Base-by-base conservation (phyloP, 1,140 invertebrate species). In the Zaprionus gabonicus region DNA sequence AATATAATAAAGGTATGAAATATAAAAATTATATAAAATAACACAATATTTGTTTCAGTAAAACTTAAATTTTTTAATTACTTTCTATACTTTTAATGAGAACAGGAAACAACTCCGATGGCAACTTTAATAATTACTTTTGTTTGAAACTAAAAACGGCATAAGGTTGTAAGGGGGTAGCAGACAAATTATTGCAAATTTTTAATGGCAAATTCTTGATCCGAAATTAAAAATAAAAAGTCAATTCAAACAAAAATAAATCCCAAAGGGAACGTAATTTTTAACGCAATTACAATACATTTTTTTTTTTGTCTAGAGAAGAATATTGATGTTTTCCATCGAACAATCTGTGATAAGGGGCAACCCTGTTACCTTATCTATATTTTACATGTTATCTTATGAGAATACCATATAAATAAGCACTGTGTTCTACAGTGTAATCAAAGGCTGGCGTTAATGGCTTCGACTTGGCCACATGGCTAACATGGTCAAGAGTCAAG, bases 401-500 rank as follows among this genome's bases (percentile, higher is more conserved):
- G 1, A 0, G 3, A 15, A 15, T 51, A 4, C 10, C 46, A 25
- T 17, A 7, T 31, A 15, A 9, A 56, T 15, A 12, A 23, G 10
- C 6, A 51, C 1, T 56, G 34, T 82, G 55, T 63, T 66, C 56
- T 12, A 0, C 34, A 79, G 86, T 84, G 86, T 85, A 77, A 77
- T 75, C 71, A 71, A 69, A 84, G 73, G 57, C 55, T 38, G 38
- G 68, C 78, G 78, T 88, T 87, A 88, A 88, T 88, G 85, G 71
- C 85, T 71, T 84, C 65, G 69, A 71, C 73, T 76, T 76, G 73
- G 73, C 67, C 51, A 70, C 65, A 72, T 70, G 77, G 55, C 75
- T 69, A 78, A 88, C 78, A 84, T 84, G 81, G 81, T 78, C 74
- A 84, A 84, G 81, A 83, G 81, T 72, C 77, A 68, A 53, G 7